Evolutionary conservation across 2,888 invertebrate species (phyloP), one percentile per base, ranked within the genome.

Genomic region (Pogonocherus hispidulus): DNA sequence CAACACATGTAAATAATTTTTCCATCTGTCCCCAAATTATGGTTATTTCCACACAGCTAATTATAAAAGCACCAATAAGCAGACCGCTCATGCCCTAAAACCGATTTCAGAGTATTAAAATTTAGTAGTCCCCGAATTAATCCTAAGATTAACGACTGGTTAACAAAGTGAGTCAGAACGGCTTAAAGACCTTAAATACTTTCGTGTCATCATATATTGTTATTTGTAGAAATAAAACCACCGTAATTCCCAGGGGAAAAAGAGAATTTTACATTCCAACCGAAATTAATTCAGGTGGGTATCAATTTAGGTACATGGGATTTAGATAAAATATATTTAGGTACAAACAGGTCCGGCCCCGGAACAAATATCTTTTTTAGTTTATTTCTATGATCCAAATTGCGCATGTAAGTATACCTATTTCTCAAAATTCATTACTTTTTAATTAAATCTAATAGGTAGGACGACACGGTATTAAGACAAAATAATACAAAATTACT

Each of bases 121-220:
- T 47, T 46, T 59, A 23, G 18, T 22, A 59, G 59, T 59, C 22
- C 44, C 18, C 18, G 59, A 59, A 59, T 59, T 59, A 59, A 59
- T 59, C 59, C 59, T 32, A 23, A 59, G 22, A 59, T 59, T 59
- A 59, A 59, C 59, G 59, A 47, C 47, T 59, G 59, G 19, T 14
- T 35, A 59, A 59, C 59, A 59, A 59, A 59, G 47, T 59, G 47
- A 59, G 59, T 27, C 27, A 47, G 59, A 59, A 59, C 20, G 59
- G 59, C 59, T 59, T 59, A 59, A 59, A 22, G 47, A 16, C 27
- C 46, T 55, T 55, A 46, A 63, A 41, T 35, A 47, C 49, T 55
- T 63, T 46, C 55, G 23, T 63, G 63, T 63, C 63, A 52, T 63
- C 63, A 27, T 63, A 63, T 63, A 63, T 63, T 63, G 63, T 63